Percentiles rank a stretch among this genome's conserved stretches.
These are phyloP conservation scores for Apantesis nais DNA, from an alignment of 2,888 invertebrate species.

Conservation along the genomic window DNA sequence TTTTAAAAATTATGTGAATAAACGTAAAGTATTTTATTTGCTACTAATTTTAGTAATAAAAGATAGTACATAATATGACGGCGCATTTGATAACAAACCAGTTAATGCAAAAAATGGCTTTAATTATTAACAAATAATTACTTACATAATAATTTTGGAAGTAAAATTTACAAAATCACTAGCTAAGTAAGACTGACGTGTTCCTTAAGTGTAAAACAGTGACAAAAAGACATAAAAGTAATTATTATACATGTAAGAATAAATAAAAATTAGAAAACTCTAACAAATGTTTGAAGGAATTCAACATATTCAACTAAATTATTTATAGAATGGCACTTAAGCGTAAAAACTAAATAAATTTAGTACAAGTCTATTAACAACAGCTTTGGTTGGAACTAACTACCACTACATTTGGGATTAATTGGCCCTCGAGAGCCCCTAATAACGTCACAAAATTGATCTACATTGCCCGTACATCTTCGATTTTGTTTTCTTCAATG, in stretches of 20 bases:
- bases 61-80: neutral
- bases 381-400: constrained; percentile 80
- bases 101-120: constrained; percentile 3
- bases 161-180: constrained; percentile 58
- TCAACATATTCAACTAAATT: constrained; percentile 36
- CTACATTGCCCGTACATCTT: constrained; percentile 76
- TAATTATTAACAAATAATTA: constrained; percentile 29
- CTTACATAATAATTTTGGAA: constrained; percentile 33
- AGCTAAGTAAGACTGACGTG: constrained; percentile 66
- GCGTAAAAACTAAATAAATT: constrained; percentile 58
- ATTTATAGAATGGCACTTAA: constrained; percentile 63
- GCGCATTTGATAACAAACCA: neutral
- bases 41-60: neutral
- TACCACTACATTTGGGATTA: constrained; percentile 78
- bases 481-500: constrained; percentile 67
- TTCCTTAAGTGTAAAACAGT: constrained; percentile 39
- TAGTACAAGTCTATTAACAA: constrained; percentile 57
- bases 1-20: neutral
- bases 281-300: constrained; percentile 27
- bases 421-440: constrained; percentile 44
- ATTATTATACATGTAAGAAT: constrained; percentile 25
- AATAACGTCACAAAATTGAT: constrained; percentile 31
- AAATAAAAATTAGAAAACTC: constrained; percentile 22
- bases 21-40: neutral
- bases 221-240: constrained; percentile 41